A percentile compares a stretch with the other conserved stretches of the same genome.
Evolutionary conservation across 2,797 vertebrate genomes (phyloP).

Genomic region (Catharus ustulatus): DNA sequence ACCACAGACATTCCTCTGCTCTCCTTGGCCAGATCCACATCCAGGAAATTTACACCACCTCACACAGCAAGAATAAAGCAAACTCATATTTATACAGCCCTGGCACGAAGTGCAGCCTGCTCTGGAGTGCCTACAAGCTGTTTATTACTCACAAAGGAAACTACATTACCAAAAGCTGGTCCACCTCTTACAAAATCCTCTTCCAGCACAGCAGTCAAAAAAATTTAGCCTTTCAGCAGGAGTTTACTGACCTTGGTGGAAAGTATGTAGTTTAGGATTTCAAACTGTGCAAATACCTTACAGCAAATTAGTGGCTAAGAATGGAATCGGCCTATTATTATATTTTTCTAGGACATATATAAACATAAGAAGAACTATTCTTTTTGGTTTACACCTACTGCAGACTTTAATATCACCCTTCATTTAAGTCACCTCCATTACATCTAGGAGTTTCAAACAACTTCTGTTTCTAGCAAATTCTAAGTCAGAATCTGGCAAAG

Average conservation of each 20-base stretch:
- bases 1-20: not conserved
- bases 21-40: not conserved
- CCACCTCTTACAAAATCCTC: not conserved
- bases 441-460: not conserved
- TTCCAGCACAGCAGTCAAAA: not conserved
- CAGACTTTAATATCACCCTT: not conserved
- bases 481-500: not conserved
- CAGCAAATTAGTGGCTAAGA: not conserved
- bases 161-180: not conserved
- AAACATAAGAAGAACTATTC: not conserved
- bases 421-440: not conserved
- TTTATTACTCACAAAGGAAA: not conserved
- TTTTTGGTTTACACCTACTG: not conserved
- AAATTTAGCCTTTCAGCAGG: not conserved
- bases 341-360: not conserved
- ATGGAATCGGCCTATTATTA: not conserved
- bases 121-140: not conserved
- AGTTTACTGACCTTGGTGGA: not conserved
- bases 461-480: not conserved
- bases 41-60: constrained; percentile 30
- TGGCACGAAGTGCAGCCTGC: not conserved
- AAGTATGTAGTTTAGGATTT: not conserved
- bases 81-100: not conserved
- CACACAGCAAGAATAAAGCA: not conserved
- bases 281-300: not conserved